Percentiles rank a stretch among this genome's conserved stretches.
These are phyloP conservation scores for Entomobrya multifasciata DNA, from an alignment of 2,888 invertebrate species.

Conservation along the genomic window DNA sequence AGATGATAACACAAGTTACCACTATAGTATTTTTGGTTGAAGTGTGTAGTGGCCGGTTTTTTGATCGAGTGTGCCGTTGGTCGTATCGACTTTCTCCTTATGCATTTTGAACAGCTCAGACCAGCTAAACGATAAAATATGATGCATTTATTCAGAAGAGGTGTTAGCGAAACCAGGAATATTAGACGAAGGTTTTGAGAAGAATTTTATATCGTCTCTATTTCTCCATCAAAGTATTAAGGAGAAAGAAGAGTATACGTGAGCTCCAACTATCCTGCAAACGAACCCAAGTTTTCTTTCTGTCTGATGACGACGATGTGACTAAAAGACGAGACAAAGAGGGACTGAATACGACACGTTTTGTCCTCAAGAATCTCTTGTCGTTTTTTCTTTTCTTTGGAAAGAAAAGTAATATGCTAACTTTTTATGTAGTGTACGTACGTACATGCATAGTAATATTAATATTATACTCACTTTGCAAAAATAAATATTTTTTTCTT, in stretches of 20 bases:
- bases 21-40: neutral
- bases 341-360: conserved; percentile 28
- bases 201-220: conserved; percentile 46
- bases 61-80: too few species aligned
- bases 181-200: conserved; percentile 10
- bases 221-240: neutral
- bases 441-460: too few species aligned
- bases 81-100: conserved; percentile 28
- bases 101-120: conserved; percentile 20
- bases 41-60: conserved; percentile 29
- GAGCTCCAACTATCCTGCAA: neutral
- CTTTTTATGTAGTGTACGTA: conserved; percentile 21
- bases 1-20: too few species aligned
- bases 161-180: conserved; percentile 25
- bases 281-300: neutral
- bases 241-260: neutral
- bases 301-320: conserved; percentile 4
- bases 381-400: neutral
- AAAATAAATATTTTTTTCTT: conserved; percentile 1
- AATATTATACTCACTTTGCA: neutral
- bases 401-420: conserved; percentile 6
- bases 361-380: neutral
- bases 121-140: conserved; percentile 64
- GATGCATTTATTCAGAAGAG: conserved; percentile 64
- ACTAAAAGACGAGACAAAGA: conserved; percentile 18